These are phyloP conservation scores for Laterallus jamaicensis DNA, from an alignment of 2,113 vertebrate species.

Conservation along the genomic window DNA sequence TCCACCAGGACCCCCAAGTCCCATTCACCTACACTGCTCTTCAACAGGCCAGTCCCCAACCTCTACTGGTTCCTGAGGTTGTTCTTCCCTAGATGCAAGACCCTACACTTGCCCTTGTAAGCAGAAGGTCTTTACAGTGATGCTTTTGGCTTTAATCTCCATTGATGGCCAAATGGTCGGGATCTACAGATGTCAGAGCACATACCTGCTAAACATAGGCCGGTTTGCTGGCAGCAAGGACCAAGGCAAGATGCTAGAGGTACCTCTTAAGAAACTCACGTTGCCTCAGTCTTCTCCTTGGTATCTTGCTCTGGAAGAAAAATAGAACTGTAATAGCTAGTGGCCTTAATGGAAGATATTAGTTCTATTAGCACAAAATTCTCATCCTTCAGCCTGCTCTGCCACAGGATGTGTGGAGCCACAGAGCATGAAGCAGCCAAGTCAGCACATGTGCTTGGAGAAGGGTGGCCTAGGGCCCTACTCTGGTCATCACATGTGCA, in stretches of 20 bases:
- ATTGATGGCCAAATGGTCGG: not conserved
- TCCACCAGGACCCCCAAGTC: too few relatives aligned
- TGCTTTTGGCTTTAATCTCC: not conserved
- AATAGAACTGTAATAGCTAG: not conserved
- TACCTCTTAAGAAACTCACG: not conserved
- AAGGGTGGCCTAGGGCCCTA: not conserved
- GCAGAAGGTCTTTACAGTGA: not conserved
- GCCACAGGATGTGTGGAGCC: not conserved
- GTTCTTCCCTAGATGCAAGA: too few relatives aligned
- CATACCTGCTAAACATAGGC: not conserved
- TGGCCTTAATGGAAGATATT: not conserved
- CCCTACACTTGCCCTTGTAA: too few relatives aligned
- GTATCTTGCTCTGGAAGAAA: not conserved
- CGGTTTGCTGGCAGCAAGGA: not conserved
- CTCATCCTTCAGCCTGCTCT: not conserved
- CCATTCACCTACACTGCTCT: too few relatives aligned
- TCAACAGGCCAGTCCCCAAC: too few relatives aligned
- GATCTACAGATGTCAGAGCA: not conserved
- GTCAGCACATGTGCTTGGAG: not conserved
- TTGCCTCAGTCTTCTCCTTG: not conserved
- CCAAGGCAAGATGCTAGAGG: not conserved
- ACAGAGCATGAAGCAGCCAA: not conserved
- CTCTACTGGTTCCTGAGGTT: too few relatives aligned
- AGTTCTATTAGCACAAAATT: not conserved
- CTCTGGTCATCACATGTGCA: not conserved